Evolutionary conservation across 2,888 invertebrate species (phyloP), one percentile per base, ranked within the genome.

Genomic region (Cyclophora albipunctata): DNA sequence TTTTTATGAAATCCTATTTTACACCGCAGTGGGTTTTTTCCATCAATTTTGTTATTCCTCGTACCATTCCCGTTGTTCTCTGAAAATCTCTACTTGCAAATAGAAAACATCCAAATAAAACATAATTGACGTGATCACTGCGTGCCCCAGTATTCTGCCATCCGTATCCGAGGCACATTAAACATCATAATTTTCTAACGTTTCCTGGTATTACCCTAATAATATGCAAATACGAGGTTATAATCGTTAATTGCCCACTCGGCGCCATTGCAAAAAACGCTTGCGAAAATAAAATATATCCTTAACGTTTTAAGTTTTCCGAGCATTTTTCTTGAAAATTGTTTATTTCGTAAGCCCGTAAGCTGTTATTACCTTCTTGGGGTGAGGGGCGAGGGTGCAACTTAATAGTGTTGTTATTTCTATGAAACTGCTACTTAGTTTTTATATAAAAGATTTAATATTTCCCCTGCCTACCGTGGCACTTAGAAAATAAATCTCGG

Each of bases 211-310:
- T 20, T 20, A 37, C 37, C 5, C 37, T 37, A 71, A 77, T 73
- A 76, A 75, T 78, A 81, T 78, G 78, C 73, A 78, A 80, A 81
- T 76, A 72, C 68, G 64, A 63, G 66, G 72, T 69, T 69, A 73
- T 81, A 73, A 77, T 71, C 69, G 79, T 78, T 77, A 78, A 80
- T 79, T 78, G 75, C 69, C 58, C 67, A 65, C 68, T 57, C 60
- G 62, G 66, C 64, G 61, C 67, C 58, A 60, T 59, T 53, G 55
- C 60, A 60, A 64, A 56, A 63, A 66, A 63, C 56, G 59, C 51
- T 60, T 53, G 55, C 61, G 53, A 63, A 67, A 71, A 75, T 71
- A 66, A 67, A 73, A 70, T 67, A 70, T 67, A 67, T 60, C 59
- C 60, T 50, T 62, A 66, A 67, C 63, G 66, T 61, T 65, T 62